These are phyloP conservation scores for Dryomyza anilis DNA, from an alignment of 2,888 invertebrate genomes.

Conservation along the genomic window DNA sequence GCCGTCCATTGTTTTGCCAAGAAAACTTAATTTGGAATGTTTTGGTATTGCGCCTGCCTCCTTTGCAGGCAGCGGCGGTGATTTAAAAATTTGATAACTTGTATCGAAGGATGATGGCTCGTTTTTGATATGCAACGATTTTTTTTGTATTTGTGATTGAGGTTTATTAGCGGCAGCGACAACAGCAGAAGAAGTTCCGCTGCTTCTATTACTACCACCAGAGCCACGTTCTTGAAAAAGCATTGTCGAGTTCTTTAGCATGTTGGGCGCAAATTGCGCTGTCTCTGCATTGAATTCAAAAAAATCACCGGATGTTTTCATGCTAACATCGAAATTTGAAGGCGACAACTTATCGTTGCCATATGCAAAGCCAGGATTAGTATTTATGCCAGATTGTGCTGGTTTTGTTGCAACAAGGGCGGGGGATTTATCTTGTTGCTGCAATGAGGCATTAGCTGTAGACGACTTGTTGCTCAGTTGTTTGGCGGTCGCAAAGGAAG, in stretches of 20 bases:
- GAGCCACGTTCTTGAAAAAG: no score
- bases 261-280: conserved; percentile 52
- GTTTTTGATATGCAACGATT: conserved; percentile 40
- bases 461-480: not conserved
- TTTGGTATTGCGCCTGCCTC: not conserved
- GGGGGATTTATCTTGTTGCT: not conserved
- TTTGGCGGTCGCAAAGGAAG: not conserved
- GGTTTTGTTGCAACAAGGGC: not conserved
- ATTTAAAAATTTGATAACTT: conserved; percentile 11
- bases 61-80: conserved; percentile 4
- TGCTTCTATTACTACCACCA: no score
- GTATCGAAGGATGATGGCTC: conserved; percentile 3
- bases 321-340: conserved; percentile 1
- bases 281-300: conserved; percentile 54
- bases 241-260: conserved; percentile 56
- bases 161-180: not conserved
- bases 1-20: no score
- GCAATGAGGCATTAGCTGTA: not conserved
- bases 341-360: no score
- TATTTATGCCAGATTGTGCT: not conserved
- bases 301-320: conserved; percentile 33
- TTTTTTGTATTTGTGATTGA: conserved; percentile 36
- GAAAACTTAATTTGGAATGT: conserved; percentile 29
- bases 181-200: no score
- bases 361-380: not conserved